A percentile compares a stretch with the other conserved stretches of the same genome.
These are phyloP conservation scores for Tinamus major DNA, from an alignment of 2,797 vertebrate species.

Conservation along the genomic window DNA sequence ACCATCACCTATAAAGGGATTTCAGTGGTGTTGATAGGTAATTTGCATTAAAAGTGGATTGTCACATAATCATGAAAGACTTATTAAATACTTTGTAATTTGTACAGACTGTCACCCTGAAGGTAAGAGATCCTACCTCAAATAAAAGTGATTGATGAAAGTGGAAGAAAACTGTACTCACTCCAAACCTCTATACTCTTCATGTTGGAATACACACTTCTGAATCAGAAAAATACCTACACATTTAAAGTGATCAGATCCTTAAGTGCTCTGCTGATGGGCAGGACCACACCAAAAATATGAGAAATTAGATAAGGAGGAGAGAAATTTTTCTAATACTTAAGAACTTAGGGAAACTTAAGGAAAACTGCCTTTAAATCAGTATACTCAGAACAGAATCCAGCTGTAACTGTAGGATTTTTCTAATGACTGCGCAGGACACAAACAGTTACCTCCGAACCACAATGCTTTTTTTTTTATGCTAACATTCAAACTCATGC, in stretches of 20 bases:
- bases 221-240: not conserved
- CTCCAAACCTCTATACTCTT: not conserved
- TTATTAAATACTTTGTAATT: not conserved
- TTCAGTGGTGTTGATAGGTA: slow-evolving; percentile 7
- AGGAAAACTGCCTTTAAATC: not conserved
- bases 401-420: not conserved
- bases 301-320: not conserved
- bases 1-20: not conserved
- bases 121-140: not conserved
- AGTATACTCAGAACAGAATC: not conserved
- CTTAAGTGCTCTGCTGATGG: not conserved
- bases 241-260: not conserved
- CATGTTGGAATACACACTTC: not conserved
- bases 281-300: not conserved
- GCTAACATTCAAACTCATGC: not conserved
- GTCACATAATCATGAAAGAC: not conserved
- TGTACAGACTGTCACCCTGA: not conserved
- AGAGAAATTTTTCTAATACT: not conserved
- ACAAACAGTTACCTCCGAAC: not conserved
- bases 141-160: slow-evolving; percentile 1
- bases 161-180: not conserved
- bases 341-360: too few species aligned
- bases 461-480: not conserved
- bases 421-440: not conserved
- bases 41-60: not conserved